Conservation (phyloP, 2,888 invertebrate species). For the Notocelia uddmanniana region DNA sequence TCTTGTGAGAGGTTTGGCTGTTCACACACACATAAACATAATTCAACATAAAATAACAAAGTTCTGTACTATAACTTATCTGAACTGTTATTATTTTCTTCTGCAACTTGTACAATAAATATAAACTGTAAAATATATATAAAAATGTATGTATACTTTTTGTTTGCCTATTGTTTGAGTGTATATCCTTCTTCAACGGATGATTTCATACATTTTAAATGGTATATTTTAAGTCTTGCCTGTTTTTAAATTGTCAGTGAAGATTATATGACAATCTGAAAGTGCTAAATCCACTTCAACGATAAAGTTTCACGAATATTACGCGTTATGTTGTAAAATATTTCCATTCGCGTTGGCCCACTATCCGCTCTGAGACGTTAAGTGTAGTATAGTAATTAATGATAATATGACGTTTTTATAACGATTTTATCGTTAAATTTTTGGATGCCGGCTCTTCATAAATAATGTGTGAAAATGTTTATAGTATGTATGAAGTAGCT, state of each 20-base stretch:
- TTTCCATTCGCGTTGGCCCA: background rate
- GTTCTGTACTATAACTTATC: background rate
- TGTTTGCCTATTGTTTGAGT: background rate
- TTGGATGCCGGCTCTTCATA: slow-evolving; percentile 17
- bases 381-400: background rate
- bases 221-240: slow-evolving; percentile 1
- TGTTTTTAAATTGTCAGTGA: background rate
- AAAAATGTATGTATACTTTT: background rate
- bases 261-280: background rate
- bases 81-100: background rate
- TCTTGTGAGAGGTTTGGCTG: slow-evolving; percentile 14
- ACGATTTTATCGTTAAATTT: slow-evolving; percentile 21
- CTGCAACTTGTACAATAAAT: background rate
- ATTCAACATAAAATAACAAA: background rate
- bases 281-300: background rate
- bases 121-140: background rate
- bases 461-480: slow-evolving; percentile 30
- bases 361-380: background rate
- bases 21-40: background rate
- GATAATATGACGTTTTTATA: slow-evolving; percentile 14
- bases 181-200: background rate
- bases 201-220: background rate
- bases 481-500: slow-evolving; percentile 37
- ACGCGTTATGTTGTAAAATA: background rate
- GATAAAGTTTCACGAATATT: background rate